These are phyloP conservation scores for Amyelois transitella DNA, from an alignment of 1,140 invertebrate species.

Conservation along the genomic window DNA sequence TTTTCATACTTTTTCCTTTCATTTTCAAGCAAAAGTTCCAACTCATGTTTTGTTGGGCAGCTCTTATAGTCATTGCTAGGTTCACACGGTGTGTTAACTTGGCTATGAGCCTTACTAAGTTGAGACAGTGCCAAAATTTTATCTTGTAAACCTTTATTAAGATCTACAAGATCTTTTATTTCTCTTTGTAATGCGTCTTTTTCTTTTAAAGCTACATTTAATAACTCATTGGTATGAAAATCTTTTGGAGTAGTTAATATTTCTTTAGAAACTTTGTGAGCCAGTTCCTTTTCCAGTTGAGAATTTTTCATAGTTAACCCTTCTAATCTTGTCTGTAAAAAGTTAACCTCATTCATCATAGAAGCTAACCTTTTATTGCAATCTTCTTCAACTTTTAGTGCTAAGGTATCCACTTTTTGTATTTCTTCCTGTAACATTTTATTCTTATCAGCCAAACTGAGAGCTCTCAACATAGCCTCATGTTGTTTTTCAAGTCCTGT, in stretches of 20 bases:
- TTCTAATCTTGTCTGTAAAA: constrained; percentile 49
- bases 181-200: constrained; percentile 54
- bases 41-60: constrained; percentile 54
- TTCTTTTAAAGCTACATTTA: constrained; percentile 38
- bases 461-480: constrained; percentile 81
- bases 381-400: constrained; percentile 80
- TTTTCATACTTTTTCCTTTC: constrained; percentile 69
- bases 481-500: constrained; percentile 78
- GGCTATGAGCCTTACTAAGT: constrained; percentile 27
- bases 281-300: constrained; percentile 44
- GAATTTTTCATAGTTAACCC: constrained; percentile 42
- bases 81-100: constrained; percentile 16
- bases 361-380: constrained; percentile 71
- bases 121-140: constrained; percentile 51
- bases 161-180: constrained; percentile 51
- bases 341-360: constrained; percentile 47
- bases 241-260: constrained; percentile 19
- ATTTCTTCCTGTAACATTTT: constrained; percentile 79
- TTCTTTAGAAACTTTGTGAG: constrained; percentile 23
- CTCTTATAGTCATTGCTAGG: constrained; percentile 27
- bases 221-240: constrained; percentile 34
- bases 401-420: constrained; percentile 79
- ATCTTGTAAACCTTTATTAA: constrained; percentile 61
- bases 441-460: constrained; percentile 81
- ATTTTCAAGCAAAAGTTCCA: constrained; percentile 55